These are phyloP conservation scores for Valencia hispanica DNA, from an alignment of 2,797 vertebrate species.

Conservation along the genomic window DNA sequence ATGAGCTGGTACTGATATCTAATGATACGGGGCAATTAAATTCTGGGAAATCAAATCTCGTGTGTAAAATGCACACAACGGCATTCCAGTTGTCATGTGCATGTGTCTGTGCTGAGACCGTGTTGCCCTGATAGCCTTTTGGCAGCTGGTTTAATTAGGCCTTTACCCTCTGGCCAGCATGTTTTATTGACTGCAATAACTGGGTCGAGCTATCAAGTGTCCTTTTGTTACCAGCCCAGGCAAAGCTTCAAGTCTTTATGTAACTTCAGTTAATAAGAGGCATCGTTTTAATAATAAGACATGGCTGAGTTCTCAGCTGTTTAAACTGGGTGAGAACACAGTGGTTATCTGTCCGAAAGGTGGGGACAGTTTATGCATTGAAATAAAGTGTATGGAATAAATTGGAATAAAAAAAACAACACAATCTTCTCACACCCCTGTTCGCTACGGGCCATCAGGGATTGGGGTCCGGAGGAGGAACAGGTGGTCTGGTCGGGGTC, in stretches of 20 bases:
- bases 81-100: constrained; percentile 16
- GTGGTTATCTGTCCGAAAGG: neutral
- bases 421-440: too few species aligned
- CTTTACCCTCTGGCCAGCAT: constrained; percentile 46
- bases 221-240: constrained; percentile 39
- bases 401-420: too few species aligned
- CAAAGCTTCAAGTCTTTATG: constrained; percentile 17
- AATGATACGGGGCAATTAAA: neutral
- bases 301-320: constrained; percentile 2
- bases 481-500: too few species aligned
- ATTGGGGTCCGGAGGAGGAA: too few species aligned
- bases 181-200: constrained; percentile 69
- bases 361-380: neutral
- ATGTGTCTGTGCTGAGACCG: neutral
- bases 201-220: constrained; percentile 48
- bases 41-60: constrained; percentile 19
- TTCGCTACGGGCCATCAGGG: too few species aligned
- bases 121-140: neutral
- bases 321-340: constrained; percentile 6
- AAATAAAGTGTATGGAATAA: too few species aligned
- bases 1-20: constrained; percentile 9
- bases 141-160: constrained; percentile 44
- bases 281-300: constrained; percentile 16
- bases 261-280: constrained; percentile 12
- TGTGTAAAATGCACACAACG: constrained; percentile 24